phyloP scores from a whole-genome alignment of 2,113 vertebrate genomes.

The Rhynchomys soricoides region DNA sequence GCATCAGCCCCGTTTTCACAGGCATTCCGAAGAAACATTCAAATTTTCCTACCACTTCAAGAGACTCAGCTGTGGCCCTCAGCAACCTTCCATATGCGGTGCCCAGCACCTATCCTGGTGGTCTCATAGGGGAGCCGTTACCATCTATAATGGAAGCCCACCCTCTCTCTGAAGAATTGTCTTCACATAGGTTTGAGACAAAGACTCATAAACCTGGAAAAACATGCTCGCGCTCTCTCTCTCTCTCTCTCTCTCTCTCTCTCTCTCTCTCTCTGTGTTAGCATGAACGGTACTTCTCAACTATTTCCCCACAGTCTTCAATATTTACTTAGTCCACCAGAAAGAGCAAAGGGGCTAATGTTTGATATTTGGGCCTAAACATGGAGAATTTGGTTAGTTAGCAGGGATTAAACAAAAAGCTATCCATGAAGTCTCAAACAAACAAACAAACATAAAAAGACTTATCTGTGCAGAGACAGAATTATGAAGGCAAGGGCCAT shows the following conservation, averaged over 20 bases:
- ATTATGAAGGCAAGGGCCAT: neutral
- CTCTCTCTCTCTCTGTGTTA: fast-evolving
- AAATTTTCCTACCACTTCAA: neutral
- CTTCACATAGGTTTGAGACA: neutral
- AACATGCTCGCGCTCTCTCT: too few relatives aligned
- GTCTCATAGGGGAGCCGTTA: neutral
- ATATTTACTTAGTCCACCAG: neutral
- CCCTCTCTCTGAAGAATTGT: neutral
- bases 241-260: fast-evolving
- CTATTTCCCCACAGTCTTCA: neutral
- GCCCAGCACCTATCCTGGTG: neutral
- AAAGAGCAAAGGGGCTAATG: neutral
- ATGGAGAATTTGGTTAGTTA: neutral
- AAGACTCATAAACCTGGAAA: neutral
- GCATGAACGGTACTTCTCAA: neutral
- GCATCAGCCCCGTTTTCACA: neutral
- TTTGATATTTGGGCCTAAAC: neutral
- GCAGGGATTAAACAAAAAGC: neutral
- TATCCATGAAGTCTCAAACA: neutral
- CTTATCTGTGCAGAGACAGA: neutral
- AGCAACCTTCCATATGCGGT: neutral
- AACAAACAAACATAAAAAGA: neutral
- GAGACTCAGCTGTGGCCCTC: neutral
- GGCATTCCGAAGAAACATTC: neutral
- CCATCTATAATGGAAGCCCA: neutral